Conservation (phyloP, 2,113 vertebrate species). For the Syngnathus typhle region DNA sequence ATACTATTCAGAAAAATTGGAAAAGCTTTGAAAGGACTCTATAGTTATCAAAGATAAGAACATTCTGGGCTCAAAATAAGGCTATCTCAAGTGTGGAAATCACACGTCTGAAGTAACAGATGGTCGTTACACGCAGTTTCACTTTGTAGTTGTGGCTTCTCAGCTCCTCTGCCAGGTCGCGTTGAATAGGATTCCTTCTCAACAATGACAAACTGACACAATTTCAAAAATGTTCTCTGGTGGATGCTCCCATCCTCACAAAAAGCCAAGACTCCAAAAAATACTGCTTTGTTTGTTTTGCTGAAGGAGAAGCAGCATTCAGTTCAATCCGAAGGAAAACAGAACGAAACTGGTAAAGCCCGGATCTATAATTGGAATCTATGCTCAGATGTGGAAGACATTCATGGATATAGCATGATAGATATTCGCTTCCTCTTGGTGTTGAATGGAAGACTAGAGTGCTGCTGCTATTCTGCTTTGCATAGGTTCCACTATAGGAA, state of each 20-base stretch:
- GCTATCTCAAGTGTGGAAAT: conserved; percentile 23
- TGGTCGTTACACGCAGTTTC: conserved; percentile 38
- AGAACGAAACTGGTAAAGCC: conserved; percentile 70
- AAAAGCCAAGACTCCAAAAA: conserved; percentile 19
- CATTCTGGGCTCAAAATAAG: conserved; percentile 26
- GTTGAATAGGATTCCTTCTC: conserved; percentile 37
- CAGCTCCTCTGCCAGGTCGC: conserved; percentile 18
- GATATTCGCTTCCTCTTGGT: conserved; percentile 33
- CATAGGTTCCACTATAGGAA: neutral
- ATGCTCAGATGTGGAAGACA: conserved; percentile 68
- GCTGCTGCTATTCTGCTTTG: neutral
- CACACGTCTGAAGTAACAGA: conserved; percentile 36
- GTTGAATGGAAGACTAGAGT: conserved; percentile 10
- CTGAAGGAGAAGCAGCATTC: conserved; percentile 62
- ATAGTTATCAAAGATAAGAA: conserved; percentile 35
- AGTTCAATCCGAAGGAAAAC: conserved; percentile 67
- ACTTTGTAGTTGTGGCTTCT: conserved; percentile 44
- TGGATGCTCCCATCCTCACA: conserved; percentile 20
- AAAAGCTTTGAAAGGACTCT: conserved; percentile 26
- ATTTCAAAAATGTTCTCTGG: conserved; percentile 40
- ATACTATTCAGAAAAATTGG: conserved; percentile 21
- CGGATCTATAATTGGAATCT: conserved; percentile 81
- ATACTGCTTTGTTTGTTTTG: conserved; percentile 73
- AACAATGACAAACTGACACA: conserved; percentile 31
- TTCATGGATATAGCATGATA: conserved; percentile 32